Conservation (phyloP, 1,140 invertebrate species). For the Trissolcus basalis region DNA sequence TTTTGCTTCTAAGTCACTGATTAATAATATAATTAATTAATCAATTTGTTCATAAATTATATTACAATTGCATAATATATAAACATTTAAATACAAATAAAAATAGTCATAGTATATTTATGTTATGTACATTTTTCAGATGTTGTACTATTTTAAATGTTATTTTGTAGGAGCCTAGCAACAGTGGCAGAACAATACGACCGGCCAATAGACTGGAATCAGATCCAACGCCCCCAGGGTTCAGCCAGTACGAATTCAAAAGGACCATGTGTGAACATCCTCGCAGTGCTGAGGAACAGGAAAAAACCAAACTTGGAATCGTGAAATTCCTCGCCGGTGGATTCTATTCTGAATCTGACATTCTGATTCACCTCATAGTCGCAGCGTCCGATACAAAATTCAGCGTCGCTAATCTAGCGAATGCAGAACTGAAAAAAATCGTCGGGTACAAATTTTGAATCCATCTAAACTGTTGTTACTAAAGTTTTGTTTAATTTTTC, state of each 20-base stretch:
- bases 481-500: no score
- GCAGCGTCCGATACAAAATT: conserved; percentile 91
- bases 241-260: conserved; percentile 88
- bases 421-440: conserved; percentile 84
- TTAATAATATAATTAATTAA: no score
- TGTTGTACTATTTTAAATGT: no score
- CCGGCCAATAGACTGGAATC: conserved; percentile 70
- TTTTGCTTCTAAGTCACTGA: no score
- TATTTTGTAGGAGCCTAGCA: conserved; percentile 39
- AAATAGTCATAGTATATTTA: no score
- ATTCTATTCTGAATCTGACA: conserved; percentile 84
- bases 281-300: conserved; percentile 87
- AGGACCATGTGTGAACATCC: conserved; percentile 85
- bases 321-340: conserved; percentile 88
- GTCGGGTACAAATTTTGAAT: conserved; percentile 77
- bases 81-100: no score
- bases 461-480: no score
- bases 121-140: no score
- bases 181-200: conserved; percentile 65
- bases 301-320: conserved; percentile 86
- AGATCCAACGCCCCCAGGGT: conserved; percentile 84
- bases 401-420: conserved; percentile 86
- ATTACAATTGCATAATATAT: no score
- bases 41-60: no score
- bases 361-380: conserved; percentile 87